A percentile compares a stretch with the other conserved stretches of the same genome.
These are phyloP conservation scores for Ypsolopha scabrella DNA, from an alignment of 2,888 invertebrate genomes.

Conservation along the genomic window DNA sequence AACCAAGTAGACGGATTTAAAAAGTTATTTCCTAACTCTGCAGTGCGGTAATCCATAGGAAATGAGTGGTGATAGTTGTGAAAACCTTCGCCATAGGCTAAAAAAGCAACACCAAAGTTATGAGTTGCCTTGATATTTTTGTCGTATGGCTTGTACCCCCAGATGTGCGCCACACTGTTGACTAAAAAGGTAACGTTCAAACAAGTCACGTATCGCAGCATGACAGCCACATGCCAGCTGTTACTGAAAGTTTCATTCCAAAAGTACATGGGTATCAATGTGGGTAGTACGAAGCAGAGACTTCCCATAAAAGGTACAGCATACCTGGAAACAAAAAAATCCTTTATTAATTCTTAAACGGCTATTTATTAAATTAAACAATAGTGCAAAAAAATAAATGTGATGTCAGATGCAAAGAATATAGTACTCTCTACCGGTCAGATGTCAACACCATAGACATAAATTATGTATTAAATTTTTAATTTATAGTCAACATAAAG, in stretches of 20 bases:
- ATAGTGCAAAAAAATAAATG: too few species aligned
- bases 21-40: slow-evolving; percentile 22
- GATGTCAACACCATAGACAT: too few species aligned
- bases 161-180: slow-evolving; percentile 74
- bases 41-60: slow-evolving; percentile 80
- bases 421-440: too few species aligned
- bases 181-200: slow-evolving; percentile 75
- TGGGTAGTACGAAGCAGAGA: slow-evolving; percentile 64
- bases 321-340: slow-evolving; percentile 40
- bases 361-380: too few species aligned
- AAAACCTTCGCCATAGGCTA: slow-evolving; percentile 66
- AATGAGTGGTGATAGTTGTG: slow-evolving; percentile 82
- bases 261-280: slow-evolving; percentile 64
- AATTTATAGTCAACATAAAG: too few species aligned
- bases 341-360: too few species aligned
- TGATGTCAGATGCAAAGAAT: too few species aligned
- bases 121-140: slow-evolving; percentile 22
- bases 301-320: slow-evolving; percentile 73
- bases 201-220: slow-evolving; percentile 62
- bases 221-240: slow-evolving; percentile 46
- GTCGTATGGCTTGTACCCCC: slow-evolving; percentile 57
- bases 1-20: slow-evolving; percentile 24
- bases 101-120: slow-evolving; percentile 14
- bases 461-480: too few species aligned
- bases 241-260: slow-evolving; percentile 68